phyloP scores from a whole-genome alignment of 2,797 vertebrate genomes.

The Lithobates pipiens region DNA sequence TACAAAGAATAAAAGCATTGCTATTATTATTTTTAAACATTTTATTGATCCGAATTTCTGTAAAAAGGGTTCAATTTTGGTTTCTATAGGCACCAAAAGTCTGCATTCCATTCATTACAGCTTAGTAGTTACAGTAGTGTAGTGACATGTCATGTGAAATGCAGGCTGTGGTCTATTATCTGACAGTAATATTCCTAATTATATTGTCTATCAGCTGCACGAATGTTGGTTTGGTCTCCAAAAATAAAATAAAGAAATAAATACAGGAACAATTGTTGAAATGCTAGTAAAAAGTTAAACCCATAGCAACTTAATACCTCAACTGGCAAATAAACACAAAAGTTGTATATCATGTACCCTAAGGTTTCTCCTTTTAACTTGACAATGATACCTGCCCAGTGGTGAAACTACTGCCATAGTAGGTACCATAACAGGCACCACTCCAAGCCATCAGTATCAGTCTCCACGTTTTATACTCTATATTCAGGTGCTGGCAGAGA shows the following conservation, averaged over 20 bases:
- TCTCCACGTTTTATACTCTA: no score
- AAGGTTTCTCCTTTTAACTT: no score
- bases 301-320: no score
- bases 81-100: not conserved
- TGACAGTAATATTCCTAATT: constrained; percentile 15
- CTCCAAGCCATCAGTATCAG: no score
- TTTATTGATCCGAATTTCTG: constrained; percentile 20
- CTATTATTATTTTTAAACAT: constrained; percentile 12
- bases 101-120: constrained; percentile 10
- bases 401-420: no score
- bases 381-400: no score
- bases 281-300: no score
- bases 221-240: not conserved
- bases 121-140: not conserved
- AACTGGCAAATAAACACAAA: no score
- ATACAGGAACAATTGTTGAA: no score
- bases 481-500: no score
- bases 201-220: not conserved
- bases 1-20: constrained; percentile 10
- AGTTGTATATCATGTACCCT: no score
- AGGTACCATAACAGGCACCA: no score
- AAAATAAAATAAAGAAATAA: not conserved
- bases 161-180: not conserved
- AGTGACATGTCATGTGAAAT: not conserved
- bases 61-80: not conserved